Conservation (phyloP, 2,888 invertebrate genomes). For the Lottia gigantea region DNA sequence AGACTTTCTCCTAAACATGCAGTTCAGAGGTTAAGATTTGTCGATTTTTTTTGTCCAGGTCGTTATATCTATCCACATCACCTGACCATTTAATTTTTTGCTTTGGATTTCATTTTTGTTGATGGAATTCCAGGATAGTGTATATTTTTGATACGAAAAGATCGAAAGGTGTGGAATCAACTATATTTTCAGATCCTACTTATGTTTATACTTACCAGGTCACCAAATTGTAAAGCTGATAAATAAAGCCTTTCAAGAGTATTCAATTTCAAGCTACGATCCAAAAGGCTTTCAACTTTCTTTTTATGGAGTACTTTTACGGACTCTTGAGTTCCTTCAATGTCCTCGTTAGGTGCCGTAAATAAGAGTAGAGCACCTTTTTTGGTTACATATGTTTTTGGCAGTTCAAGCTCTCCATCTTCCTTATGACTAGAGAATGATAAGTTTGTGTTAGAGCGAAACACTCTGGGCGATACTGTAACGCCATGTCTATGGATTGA, state of each 20-base stretch:
- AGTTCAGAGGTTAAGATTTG: no score
- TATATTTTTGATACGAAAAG: not conserved
- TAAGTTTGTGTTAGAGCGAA: constrained; percentile 33
- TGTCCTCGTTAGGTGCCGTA: constrained; percentile 40
- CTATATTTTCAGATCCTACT: not conserved
- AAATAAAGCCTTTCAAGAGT: constrained; percentile 53
- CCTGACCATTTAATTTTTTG: no score
- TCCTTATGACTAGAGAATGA: constrained; percentile 22
- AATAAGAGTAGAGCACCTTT: constrained; percentile 62
- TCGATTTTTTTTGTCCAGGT: no score
- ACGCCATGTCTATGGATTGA: constrained; percentile 54
- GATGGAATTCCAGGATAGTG: not conserved
- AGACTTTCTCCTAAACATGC: no score
- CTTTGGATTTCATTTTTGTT: no score
- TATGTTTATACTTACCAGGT: constrained; percentile 41
- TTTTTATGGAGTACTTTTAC: constrained; percentile 4
- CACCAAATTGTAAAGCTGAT: constrained; percentile 60
- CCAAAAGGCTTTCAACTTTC: constrained; percentile 38
- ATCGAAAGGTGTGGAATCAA: not conserved
- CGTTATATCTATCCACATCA: no score
- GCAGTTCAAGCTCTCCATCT: constrained; percentile 45
- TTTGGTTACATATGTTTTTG: constrained; percentile 60
- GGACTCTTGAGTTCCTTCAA: constrained; percentile 21
- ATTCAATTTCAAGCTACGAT: constrained; percentile 52
- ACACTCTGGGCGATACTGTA: constrained; percentile 46